A percentile compares a stretch with the other conserved stretches of the same genome.
Evolutionary conservation across 53 echinoderm and acorn worm genomes (phyloP).

Genomic region (Pentamera pediparva): DNA sequence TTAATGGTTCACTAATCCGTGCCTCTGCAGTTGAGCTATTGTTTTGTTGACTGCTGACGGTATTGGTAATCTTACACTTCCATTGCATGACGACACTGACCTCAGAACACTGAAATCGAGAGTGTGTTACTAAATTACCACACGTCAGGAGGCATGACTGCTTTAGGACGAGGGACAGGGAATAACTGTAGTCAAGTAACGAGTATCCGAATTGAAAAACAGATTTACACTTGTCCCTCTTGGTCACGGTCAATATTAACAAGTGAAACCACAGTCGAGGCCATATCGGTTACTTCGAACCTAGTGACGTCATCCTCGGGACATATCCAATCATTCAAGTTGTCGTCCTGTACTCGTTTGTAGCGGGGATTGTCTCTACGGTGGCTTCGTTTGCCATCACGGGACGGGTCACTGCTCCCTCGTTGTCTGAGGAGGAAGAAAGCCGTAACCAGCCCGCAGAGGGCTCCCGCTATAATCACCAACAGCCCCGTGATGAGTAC

Average conservation of each 20-base stretch:
- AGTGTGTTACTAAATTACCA: too few relatives aligned
- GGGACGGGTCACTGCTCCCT: conserved; percentile 11
- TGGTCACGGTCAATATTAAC: conserved; percentile 29
- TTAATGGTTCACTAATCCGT: too few relatives aligned
- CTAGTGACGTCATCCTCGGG: not conserved
- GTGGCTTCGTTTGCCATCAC: not conserved
- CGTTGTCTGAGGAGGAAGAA: conserved; percentile 68
- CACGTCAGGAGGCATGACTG: too few relatives aligned
- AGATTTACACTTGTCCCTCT: conserved; percentile 19
- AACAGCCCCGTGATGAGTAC: conserved; percentile 59
- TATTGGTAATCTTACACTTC: too few relatives aligned
- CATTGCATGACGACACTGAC: too few relatives aligned
- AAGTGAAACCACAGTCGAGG: conserved; percentile 49
- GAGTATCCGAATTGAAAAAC: too few relatives aligned
- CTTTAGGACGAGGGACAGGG: too few relatives aligned
- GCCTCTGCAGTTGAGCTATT: too few relatives aligned
- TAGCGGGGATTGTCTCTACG: too few relatives aligned
- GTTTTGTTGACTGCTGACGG: too few relatives aligned
- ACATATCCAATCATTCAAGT: not conserved
- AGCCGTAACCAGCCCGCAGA: conserved; percentile 61
- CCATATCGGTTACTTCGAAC: conserved; percentile 30
- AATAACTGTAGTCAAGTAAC: too few relatives aligned
- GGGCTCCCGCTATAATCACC: conserved; percentile 60
- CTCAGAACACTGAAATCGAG: too few relatives aligned
- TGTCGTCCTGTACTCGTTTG: not conserved